These are phyloP conservation scores for Paramormyrops kingsleyae DNA, from an alignment of 2,113 vertebrate species.

Conservation along the genomic window DNA sequence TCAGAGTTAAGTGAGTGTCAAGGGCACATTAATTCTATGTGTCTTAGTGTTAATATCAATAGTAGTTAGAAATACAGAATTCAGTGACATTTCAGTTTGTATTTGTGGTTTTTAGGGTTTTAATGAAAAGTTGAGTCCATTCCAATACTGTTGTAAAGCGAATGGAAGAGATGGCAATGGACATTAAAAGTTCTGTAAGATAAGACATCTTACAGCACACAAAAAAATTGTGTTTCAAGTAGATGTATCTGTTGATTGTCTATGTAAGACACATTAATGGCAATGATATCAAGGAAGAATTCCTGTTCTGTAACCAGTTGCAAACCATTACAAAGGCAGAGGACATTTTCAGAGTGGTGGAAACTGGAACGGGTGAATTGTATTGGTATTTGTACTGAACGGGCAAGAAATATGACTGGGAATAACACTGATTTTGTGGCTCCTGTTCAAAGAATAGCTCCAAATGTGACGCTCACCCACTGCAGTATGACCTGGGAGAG, in stretches of 20 bases:
- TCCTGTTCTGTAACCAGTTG: conserved; percentile 3
- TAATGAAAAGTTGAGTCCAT: neutral
- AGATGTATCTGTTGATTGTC: conserved; percentile 19
- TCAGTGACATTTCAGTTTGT: too few relatives aligned
- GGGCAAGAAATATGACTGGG: too few relatives aligned
- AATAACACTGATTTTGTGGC: neutral
- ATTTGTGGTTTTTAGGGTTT: too few relatives aligned
- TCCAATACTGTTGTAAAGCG: neutral
- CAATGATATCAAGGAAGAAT: neutral
- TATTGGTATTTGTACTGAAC: too few relatives aligned
- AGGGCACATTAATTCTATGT: too few relatives aligned
- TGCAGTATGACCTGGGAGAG: neutral
- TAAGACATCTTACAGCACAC: neutral
- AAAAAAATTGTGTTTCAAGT: neutral
- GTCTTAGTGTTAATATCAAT: too few relatives aligned
- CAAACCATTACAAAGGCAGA: neutral
- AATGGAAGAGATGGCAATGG: conserved; percentile 8
- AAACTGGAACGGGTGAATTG: too few relatives aligned
- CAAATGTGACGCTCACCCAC: conserved; percentile 12
- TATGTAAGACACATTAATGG: conserved; percentile 4
- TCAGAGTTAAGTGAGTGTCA: too few relatives aligned
- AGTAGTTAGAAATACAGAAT: too few relatives aligned
- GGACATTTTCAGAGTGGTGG: neutral
- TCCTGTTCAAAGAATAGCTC: conserved; percentile 8
- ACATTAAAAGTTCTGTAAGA: neutral